Evolutionary conservation across 2,113 vertebrate species (phyloP).

Genomic region (Takifugu flavidus): DNA sequence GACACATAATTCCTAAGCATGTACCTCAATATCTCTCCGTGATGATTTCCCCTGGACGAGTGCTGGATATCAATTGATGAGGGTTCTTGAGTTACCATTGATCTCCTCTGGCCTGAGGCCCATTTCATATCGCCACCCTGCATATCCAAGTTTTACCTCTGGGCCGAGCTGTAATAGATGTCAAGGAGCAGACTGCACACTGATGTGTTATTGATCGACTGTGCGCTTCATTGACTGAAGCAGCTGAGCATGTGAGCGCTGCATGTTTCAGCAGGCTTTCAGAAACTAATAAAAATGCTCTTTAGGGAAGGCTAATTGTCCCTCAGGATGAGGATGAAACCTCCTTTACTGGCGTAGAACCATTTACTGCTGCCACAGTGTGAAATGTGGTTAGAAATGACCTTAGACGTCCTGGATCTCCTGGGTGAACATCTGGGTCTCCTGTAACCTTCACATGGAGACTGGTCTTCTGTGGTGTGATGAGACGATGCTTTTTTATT

Average conservation of each 20-base stretch:
- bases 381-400: neutral
- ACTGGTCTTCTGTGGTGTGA: too few relatives aligned
- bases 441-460: too few relatives aligned
- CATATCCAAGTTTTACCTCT: slow-evolving; percentile 28
- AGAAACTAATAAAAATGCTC: slow-evolving; percentile 36
- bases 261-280: slow-evolving; percentile 35
- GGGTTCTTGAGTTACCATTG: slow-evolving; percentile 25
- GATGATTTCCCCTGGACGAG: slow-evolving; percentile 46
- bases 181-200: slow-evolving; percentile 47
- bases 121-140: slow-evolving; percentile 27
- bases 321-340: slow-evolving; percentile 8
- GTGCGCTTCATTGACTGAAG: slow-evolving; percentile 40
- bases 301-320: slow-evolving; percentile 26
- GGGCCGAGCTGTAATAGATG: slow-evolving; percentile 44
- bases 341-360: neutral
- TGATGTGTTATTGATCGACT: slow-evolving; percentile 52
- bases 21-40: slow-evolving; percentile 29
- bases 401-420: too few relatives aligned
- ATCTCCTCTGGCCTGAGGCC: slow-evolving; percentile 5
- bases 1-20: slow-evolving; percentile 29
- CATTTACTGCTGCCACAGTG: neutral
- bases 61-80: slow-evolving; percentile 38
- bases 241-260: slow-evolving; percentile 36
- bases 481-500: too few relatives aligned
- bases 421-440: too few relatives aligned